Percentiles rank a stretch among this genome's conserved stretches.
These are phyloP conservation scores for Cheilosia vulpina DNA, from an alignment of 2,888 invertebrate genomes.

Conservation along the genomic window DNA sequence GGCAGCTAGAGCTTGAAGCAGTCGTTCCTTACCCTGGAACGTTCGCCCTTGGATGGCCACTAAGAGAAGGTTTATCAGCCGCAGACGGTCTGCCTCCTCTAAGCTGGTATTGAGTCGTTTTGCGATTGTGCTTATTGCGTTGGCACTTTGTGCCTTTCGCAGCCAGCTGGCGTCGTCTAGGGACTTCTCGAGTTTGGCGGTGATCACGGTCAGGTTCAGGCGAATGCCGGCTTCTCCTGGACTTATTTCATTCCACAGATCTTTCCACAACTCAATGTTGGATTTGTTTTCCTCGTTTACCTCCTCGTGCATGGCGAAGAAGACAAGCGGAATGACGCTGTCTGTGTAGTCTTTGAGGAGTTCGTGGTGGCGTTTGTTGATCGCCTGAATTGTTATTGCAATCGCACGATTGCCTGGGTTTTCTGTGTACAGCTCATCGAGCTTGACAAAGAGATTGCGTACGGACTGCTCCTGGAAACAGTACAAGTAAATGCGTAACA, in stretches of 20 bases:
- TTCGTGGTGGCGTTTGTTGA: constrained; percentile 93
- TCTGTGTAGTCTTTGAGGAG: constrained; percentile 90
- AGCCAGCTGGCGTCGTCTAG: constrained; percentile 94
- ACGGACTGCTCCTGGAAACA: constrained; percentile 84
- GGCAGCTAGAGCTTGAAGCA: constrained; percentile 91
- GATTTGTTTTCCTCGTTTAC: constrained; percentile 86
- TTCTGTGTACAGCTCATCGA: constrained; percentile 87
- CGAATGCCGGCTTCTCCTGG: constrained; percentile 94
- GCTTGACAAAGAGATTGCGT: constrained; percentile 86
- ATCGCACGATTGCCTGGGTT: constrained; percentile 90
- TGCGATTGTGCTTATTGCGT: constrained; percentile 92
- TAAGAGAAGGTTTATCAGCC: constrained; percentile 87
- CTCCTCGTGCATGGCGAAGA: constrained; percentile 95
- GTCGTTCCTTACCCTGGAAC: constrained; percentile 94
- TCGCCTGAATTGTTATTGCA: constrained; percentile 90
- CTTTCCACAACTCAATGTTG: constrained; percentile 91
- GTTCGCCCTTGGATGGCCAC: constrained; percentile 91
- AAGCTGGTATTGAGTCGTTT: constrained; percentile 87
- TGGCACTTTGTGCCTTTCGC: constrained; percentile 94
- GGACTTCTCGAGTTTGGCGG: constrained; percentile 88
- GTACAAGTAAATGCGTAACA: background rate
- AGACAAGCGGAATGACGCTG: constrained; percentile 91
- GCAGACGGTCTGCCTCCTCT: constrained; percentile 86
- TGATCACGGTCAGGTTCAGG: constrained; percentile 89
- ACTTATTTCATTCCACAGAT: constrained; percentile 94